Percentiles rank a stretch among this genome's conserved stretches.
phyloP scores from a whole-genome alignment of 2,888 invertebrate genomes.

The Athalia circularis region DNA sequence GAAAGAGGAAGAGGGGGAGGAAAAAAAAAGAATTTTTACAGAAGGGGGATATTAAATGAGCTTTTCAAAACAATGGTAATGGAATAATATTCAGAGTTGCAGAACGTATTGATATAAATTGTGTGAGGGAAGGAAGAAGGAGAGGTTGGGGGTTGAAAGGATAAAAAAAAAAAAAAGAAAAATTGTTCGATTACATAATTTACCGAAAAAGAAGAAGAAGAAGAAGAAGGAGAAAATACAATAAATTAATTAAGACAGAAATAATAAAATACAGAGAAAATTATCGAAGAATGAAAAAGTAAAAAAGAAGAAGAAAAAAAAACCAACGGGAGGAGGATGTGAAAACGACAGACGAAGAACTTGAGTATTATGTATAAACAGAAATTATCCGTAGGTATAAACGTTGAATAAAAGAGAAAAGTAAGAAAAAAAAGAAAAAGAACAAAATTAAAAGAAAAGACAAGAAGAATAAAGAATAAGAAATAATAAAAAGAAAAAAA shows the following conservation, averaged over 20 bases:
- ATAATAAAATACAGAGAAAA: not conserved
- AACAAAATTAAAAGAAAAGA: not conserved
- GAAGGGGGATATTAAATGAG: no score
- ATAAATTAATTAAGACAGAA: not conserved
- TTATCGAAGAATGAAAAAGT: not conserved
- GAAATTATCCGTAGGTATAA: constrained; percentile 73
- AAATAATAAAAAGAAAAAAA: not conserved
- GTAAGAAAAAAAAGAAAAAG: not conserved
- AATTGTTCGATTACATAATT: no score
- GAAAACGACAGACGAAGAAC: not conserved
- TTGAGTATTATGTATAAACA: constrained; percentile 62
- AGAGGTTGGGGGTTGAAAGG: not conserved
- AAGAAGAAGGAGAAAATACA: not conserved
- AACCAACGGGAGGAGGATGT: not conserved
- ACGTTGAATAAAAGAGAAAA: constrained; percentile 58
- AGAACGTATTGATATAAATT: no score
- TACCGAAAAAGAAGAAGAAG: no score
- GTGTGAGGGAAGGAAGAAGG: not conserved
- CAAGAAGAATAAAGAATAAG: not conserved
- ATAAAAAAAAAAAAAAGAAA: not conserved
- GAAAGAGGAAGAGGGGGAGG: constrained; percentile 20
- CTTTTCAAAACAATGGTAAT: no score
- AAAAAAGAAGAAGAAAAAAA: not conserved
- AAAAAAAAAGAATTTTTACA: not conserved
- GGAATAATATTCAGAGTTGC: no score